Evolutionary conservation across 2,797 vertebrate genomes (phyloP), one percentile per base, ranked within the genome.

Genomic region (Botia almorhae): DNA sequence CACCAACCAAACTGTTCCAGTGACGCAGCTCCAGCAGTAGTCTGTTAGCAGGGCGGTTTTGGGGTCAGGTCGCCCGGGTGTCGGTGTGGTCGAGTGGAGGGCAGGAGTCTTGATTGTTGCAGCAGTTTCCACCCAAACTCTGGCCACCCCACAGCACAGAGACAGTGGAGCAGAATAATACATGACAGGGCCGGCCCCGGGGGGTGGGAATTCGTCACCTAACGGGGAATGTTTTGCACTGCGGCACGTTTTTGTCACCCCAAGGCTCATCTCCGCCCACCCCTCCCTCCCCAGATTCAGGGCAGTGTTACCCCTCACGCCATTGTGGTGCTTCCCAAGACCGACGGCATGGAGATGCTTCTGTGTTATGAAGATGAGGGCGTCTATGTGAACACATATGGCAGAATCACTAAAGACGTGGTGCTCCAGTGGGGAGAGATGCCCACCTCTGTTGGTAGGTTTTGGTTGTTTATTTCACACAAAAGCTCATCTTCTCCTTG

Each of bases 391-490:
- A 99, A 98, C 94, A 99, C 98, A 85, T 99, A 99, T 8, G 98
- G 98, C 82, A 95, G 98, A 88, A 99, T 99, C 93, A 98, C 97
- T 87, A 98, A 99, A 93, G 98, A 99, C 85, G 97, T 98, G 94
- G 98, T 99, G 94, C 96, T 99, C 85, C 98, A 99, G 92, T 99
- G 98, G 98, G 98, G 98, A 92, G 98, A 99, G 94, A 99, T 99
- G 97, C 98, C 98, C 91, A 98, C 97, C 81, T 99, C 97, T 14
- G 98, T 99, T 92, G 97, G 98, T 99, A 96, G 89, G 98, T n/a
- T 96, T 85, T 87, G 78, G 81, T 85, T 83, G 81, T 84, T 84
- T n/a, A n/a, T 78, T 85, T 85, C 72, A 87, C 85, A 85, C 83
- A 86, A 74, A 72, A 80, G 84, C 81, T 80, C 83, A 82, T 80